These are phyloP conservation scores for Drosophila borborema DNA, from an alignment of 2,888 invertebrate genomes.

Conservation along the genomic window DNA sequence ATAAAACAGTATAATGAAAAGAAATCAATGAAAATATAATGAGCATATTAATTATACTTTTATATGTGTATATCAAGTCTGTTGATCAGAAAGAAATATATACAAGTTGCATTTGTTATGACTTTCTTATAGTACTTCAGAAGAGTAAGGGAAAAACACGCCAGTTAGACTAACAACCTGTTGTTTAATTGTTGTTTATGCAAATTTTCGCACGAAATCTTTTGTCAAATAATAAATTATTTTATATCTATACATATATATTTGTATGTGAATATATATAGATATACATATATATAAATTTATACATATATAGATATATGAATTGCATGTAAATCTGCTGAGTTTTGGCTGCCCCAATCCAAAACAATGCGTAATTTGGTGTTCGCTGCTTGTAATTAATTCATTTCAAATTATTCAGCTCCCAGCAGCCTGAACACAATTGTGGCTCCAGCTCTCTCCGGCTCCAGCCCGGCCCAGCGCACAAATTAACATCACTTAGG, in stretches of 20 bases:
- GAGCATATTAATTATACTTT: neutral
- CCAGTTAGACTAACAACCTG: slow-evolving; percentile 21
- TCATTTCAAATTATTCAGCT: slow-evolving; percentile 34
- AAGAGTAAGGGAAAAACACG: slow-evolving; percentile 1
- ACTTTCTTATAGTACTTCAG: neutral
- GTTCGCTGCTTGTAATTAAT: slow-evolving; percentile 67
- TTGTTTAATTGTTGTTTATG: slow-evolving; percentile 36
- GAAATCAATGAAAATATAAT: too few species aligned
- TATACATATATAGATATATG: neutral
- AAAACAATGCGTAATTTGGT: slow-evolving; percentile 73
- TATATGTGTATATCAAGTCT: neutral
- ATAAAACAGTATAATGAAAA: too few species aligned
- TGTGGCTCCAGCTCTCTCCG: neutral
- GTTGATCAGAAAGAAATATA: neutral
- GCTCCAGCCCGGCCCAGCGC: neutral
- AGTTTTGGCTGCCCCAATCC: slow-evolving; percentile 14
- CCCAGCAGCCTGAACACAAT: neutral
- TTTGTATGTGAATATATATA: neutral
- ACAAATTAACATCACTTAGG: slow-evolving; percentile 28
- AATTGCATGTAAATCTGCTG: slow-evolving; percentile 6
- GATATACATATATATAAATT: neutral
- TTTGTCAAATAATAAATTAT: slow-evolving; percentile 20
- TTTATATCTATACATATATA: neutral
- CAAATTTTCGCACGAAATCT: slow-evolving; percentile 28
- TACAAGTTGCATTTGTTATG: neutral